Percentiles rank a stretch among this genome's conserved stretches.
Conservation (phyloP, 2,888 invertebrate genomes). For the Cerastis leucographa region DNA sequence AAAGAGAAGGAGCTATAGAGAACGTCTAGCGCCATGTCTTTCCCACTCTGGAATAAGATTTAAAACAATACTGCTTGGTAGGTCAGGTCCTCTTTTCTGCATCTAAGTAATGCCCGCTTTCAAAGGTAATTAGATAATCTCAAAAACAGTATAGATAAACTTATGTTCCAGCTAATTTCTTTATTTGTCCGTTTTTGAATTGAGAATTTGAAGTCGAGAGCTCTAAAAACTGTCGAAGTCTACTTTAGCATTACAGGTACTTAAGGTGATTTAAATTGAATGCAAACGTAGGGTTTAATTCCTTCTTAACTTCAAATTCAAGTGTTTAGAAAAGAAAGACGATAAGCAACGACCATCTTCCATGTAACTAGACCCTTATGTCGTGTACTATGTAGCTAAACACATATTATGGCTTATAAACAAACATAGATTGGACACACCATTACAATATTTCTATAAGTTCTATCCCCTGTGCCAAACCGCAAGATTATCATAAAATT, state of each 20-base stretch:
- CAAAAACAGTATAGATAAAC: not conserved
- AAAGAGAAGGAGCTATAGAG: too few species aligned
- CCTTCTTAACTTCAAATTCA: not conserved
- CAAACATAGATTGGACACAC: not conserved
- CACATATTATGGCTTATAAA: not conserved
- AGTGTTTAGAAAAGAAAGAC: not conserved
- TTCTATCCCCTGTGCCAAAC: conserved; percentile 40
- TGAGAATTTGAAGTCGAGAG: not conserved
- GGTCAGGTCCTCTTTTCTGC: not conserved
- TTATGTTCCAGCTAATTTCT: not conserved
- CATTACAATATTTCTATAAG: conserved; percentile 22
- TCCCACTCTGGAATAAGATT: too few species aligned
- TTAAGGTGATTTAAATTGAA: not conserved
- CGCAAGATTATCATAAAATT: conserved; percentile 53
- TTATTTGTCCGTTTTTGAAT: not conserved
- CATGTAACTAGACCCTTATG: not conserved
- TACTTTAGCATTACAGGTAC: not conserved
- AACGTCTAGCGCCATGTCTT: too few species aligned
- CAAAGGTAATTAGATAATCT: not conserved
- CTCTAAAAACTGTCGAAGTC: not conserved
- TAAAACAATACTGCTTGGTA: too few species aligned
- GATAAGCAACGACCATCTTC: not conserved
- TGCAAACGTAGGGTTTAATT: not conserved
- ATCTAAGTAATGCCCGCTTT: not conserved
- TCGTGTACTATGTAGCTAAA: not conserved